These are phyloP conservation scores for Uromys caudimaculatus DNA, from an alignment of 2,797 vertebrate genomes.

Conservation along the genomic window DNA sequence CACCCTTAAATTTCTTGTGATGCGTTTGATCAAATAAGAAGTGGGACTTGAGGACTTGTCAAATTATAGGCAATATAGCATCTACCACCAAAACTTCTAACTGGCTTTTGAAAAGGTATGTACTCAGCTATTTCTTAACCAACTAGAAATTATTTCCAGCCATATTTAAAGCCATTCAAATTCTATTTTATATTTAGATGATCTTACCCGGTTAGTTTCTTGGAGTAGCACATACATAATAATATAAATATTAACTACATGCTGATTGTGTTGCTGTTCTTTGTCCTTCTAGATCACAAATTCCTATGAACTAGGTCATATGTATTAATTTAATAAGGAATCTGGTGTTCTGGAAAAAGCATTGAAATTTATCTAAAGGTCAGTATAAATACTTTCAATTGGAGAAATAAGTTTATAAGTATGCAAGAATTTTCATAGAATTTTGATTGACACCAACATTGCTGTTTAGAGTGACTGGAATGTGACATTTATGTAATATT, in stretches of 20 bases:
- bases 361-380: conserved; percentile 46
- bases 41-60: conserved; percentile 49
- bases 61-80: conserved; percentile 16
- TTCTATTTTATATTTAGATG: neutral
- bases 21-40: conserved; percentile 67
- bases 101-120: neutral
- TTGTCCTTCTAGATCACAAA: neutral
- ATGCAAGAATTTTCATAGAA: neutral
- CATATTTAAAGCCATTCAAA: neutral
- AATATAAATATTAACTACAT: conserved; percentile 24
- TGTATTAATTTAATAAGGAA: conserved; percentile 46
- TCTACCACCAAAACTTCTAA: conserved; percentile 56
- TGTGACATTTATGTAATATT: neutral
- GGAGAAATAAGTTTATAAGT: neutral
- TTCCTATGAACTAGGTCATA: conserved; percentile 1
- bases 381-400: conserved; percentile 20
- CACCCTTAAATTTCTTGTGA: neutral
- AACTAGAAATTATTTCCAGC: neutral
- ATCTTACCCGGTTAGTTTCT: neutral
- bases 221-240: neutral
- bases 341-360: neutral
- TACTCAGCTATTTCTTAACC: neutral
- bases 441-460: conserved; percentile 27
- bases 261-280: conserved; percentile 27
- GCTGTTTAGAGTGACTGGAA: neutral